Percentiles rank a stretch among this genome's conserved stretches.
Conservation (phyloP, 2,797 vertebrate species). For the Capromys pilorides region DNA sequence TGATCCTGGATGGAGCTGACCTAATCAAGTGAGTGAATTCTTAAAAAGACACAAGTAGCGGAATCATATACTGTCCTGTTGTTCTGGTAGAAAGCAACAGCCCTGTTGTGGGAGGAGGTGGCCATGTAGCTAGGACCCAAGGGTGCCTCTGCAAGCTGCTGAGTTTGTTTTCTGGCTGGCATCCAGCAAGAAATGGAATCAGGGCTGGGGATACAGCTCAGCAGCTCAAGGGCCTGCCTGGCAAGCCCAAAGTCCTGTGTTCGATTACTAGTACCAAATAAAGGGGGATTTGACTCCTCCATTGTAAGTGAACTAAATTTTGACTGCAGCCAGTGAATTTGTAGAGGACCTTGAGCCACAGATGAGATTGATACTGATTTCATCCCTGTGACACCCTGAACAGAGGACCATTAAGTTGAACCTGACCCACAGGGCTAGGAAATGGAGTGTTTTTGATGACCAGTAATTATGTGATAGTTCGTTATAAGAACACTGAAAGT, state of each 20-base stretch:
- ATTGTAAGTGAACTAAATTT: constrained; percentile 45
- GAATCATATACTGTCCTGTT: background rate
- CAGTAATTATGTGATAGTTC: background rate
- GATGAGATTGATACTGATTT: background rate
- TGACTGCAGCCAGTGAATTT: background rate
- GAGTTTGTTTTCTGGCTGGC: background rate
- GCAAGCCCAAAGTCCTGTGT: too few species aligned
- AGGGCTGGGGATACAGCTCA: too few species aligned
- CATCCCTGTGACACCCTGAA: background rate
- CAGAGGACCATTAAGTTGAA: background rate
- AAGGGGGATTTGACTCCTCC: background rate
- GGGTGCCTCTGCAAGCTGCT: background rate
- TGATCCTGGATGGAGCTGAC: background rate
- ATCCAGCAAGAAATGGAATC: background rate
- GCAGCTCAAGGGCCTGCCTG: too few species aligned
- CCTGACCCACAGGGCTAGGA: background rate
- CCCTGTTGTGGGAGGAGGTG: background rate
- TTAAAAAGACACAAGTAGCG: constrained; percentile 34
- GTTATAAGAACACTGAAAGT: background rate
- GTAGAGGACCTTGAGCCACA: background rate
- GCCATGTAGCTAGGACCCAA: background rate
- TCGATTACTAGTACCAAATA: too few species aligned
- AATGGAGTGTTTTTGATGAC: constrained; percentile 8
- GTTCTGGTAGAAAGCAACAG: background rate
- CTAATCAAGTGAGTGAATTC: background rate